Base-by-base conservation (phyloP, 2,113 vertebrate species). In the Atherinomorus stipes region DNA sequence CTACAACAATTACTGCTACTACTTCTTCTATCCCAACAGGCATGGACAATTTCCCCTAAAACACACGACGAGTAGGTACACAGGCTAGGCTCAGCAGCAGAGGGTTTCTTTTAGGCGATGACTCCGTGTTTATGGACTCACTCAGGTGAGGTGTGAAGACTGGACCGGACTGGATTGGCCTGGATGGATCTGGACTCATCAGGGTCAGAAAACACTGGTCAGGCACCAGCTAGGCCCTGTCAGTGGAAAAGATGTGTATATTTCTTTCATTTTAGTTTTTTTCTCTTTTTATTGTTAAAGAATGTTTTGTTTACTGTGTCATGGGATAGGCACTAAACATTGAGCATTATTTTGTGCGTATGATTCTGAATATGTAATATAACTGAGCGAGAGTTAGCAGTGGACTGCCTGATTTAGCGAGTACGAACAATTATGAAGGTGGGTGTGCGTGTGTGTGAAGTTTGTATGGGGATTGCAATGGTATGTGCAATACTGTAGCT, bases 161-260 rank as follows among this genome's bases (percentile, higher is more conserved):
- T 62, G 71, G 65, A 78, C 81, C 10, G 65, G 74, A 88, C 70
- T 73, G 77, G 75, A 85, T 80, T 77, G 83, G 86, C 77, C 86
- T 77, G 66, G 76, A 85, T 85, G 83, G 86, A 85, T 88, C 85
- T 87, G 87, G 81, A 91, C 66, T 89, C 80, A 64, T 78, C 83
- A 81, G 81, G 85, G 85, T 90, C 77, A 60, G 26, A 18, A 74
- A 52, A 64, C 65, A 72, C 86, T 84, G 85, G 85, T 81, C 68
- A 71, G 64, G 72, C 69, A 81, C 80, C 81, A 81, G 78, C 62
- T 34, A 34, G 78, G 58, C 66, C 76, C 66, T 51, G 76, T 23
- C 56, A 74, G 63, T 80, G 71, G 53, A 77, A 73, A 78, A 77
- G 81, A 86, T 94, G 91, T 93, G 89, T 23, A 91, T 92, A 92